Evolutionary conservation across 2,797 vertebrate genomes (phyloP).

Genomic region (Halcyon leucocephala): DNA sequence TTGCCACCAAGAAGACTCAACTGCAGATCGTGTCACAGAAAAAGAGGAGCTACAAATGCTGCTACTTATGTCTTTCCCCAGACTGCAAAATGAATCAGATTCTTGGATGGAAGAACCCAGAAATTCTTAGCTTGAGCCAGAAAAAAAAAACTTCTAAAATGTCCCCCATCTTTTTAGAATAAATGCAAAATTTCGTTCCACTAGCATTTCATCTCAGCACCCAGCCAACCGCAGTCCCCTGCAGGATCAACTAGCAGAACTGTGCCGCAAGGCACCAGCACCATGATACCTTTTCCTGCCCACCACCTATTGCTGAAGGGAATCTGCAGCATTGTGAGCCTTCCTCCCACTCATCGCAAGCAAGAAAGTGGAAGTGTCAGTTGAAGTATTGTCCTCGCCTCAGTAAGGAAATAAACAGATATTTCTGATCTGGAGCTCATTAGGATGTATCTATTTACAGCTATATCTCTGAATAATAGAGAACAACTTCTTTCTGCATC

Average conservation of each 20-base stretch:
- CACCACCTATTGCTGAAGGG: neutral
- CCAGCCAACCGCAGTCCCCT: neutral
- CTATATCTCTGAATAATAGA: neutral
- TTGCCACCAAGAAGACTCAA: neutral
- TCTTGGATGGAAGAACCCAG: neutral
- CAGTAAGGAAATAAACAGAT: neutral
- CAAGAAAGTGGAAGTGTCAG: neutral
- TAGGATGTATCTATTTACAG: neutral
- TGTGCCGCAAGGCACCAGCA: neutral
- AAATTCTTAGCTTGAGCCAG: neutral
- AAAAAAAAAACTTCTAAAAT: neutral
- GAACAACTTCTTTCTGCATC: neutral
- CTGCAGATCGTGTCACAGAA: neutral
- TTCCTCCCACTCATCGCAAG: neutral
- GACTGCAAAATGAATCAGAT: slow-evolving; percentile 3
- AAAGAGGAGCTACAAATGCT: neutral
- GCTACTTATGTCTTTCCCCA: neutral
- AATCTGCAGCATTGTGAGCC: neutral
- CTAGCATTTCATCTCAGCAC: neutral
- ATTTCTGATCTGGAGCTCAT: neutral
- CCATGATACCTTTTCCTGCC: neutral
- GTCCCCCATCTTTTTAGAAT: neutral
- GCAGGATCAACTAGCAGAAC: neutral
- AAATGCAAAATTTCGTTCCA: neutral
- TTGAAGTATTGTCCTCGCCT: neutral